A percentile compares a stretch with the other conserved stretches of the same genome.
Evolutionary conservation across 2,797 vertebrate species (phyloP).

Genomic region (Novumbra hubbsi): DNA sequence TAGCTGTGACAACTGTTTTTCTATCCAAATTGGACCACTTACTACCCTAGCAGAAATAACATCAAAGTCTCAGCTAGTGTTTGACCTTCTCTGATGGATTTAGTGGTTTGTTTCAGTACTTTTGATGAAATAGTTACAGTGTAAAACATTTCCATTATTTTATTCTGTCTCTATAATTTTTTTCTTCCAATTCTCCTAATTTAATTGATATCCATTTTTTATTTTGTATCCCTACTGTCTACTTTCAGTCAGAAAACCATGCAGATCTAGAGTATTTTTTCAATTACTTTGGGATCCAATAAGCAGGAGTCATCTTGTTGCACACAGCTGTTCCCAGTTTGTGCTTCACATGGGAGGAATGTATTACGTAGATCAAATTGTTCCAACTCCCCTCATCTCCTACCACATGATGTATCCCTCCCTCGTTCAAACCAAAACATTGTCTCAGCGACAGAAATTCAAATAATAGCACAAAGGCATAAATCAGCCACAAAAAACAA

Average conservation of each 20-base stretch:
- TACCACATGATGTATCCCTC: slow-evolving; percentile 22
- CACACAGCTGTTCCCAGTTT: slow-evolving; percentile 42
- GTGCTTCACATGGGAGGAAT: slow-evolving; percentile 26
- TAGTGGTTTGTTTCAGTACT: background rate
- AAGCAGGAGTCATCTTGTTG: background rate
- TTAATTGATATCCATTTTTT: background rate
- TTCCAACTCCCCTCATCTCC: slow-evolving; percentile 15
- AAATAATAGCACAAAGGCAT: slow-evolving; percentile 44
- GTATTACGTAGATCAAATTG: slow-evolving; percentile 23
- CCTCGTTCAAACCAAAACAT: slow-evolving; percentile 55
- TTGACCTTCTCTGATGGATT: background rate
- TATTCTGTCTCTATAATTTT: background rate
- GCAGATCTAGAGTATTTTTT: background rate
- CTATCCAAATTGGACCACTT: background rate
- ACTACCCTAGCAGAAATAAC: background rate
- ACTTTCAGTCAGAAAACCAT: background rate
- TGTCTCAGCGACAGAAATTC: slow-evolving; percentile 40
- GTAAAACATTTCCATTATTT: background rate
- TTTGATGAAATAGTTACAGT: background rate
- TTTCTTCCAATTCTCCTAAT: background rate
- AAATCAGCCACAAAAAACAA: slow-evolving; percentile 69
- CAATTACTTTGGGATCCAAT: background rate
- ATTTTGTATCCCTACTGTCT: background rate
- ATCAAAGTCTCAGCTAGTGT: background rate
- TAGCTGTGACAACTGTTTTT: background rate